A percentile compares a stretch with the other conserved stretches of the same genome.
phyloP scores from a whole-genome alignment of 2,113 vertebrate species.

The Pogonocichla stellata region DNA sequence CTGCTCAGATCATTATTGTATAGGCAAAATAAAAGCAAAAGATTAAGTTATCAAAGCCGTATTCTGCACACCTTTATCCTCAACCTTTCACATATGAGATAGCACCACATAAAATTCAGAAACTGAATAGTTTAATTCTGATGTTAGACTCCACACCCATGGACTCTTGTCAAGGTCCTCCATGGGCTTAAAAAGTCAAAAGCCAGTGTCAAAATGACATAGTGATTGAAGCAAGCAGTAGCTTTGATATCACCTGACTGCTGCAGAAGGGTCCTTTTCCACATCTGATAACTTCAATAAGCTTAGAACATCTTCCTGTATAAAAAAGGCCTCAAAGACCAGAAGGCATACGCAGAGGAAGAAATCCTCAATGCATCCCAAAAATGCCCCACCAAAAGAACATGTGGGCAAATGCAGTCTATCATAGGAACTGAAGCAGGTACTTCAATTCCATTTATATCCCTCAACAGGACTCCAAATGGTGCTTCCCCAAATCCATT shows the following conservation, averaged over 20 bases:
- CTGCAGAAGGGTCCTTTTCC: neutral
- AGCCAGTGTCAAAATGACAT: neutral
- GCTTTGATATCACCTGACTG: neutral
- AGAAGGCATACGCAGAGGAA: neutral
- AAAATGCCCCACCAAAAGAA: neutral
- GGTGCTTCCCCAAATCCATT: neutral
- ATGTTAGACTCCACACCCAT: neutral
- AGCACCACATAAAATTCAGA: neutral
- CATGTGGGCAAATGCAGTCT: neutral
- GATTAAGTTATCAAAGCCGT: neutral
- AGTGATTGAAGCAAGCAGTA: neutral
- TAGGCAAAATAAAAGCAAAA: neutral
- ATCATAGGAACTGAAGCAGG: neutral
- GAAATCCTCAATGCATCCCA: neutral
- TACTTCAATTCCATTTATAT: neutral
- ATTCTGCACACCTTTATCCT: neutral
- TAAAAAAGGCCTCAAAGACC: neutral
- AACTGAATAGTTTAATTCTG: neutral
- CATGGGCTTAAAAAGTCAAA: neutral
- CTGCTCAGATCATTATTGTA: neutral
- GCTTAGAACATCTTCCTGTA: neutral
- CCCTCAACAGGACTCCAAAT: neutral
- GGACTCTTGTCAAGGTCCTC: neutral
- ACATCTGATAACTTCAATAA: neutral
- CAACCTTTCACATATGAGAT: neutral